Evolutionary conservation across 2,113 vertebrate species (phyloP), one percentile per base, ranked within the genome.

Genomic region (Microtus richardsoni): DNA sequence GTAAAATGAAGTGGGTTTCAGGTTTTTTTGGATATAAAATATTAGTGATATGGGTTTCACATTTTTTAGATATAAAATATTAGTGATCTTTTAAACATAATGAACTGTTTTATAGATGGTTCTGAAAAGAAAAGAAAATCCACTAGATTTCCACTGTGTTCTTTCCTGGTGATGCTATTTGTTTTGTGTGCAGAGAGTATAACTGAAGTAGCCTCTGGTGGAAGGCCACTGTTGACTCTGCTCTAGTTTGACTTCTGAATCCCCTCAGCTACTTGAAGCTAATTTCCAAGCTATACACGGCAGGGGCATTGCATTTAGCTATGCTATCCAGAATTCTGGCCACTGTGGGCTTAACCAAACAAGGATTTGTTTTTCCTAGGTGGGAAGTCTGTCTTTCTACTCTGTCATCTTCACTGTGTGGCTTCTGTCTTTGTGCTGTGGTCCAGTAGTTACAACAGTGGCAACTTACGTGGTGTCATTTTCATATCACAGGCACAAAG

Each of bases 61-160:
- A 79, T 93, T 97, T 89, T 80, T 49, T 70, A 2, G 11, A 96
- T n/a, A 89, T 93, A 93, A 95, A 94, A 79, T 93, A 79, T 58
- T 77, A 89, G 73, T 74, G 22, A 33, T 68, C 74, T 74, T 64
- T 92, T 85, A 82, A 28, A 85, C 58, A 62, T 95, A 44, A 44
- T 33, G 39, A 93, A 73, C 33, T 73, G 33, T 71, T 88, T 28
- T n/a, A 84, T 30, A 92, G 39, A 77, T 95, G 26, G 79, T 52
- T 90, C 62, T 93, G n/a, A 85, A 94, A 87, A 60, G 71, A 93
- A 82, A 78, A 93, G 84, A 62, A 70, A 82, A 10, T 47, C 66
- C 12, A 68, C 41, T 9, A 60, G 36, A 64, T 70, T 92, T 94
- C 17, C 5, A 82, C 16, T 39, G 4, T 96, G n/a, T 64, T 97